Base-by-base conservation (phyloP, 2,797 vertebrate genomes). In the Emydoidea blandingii region DNA sequence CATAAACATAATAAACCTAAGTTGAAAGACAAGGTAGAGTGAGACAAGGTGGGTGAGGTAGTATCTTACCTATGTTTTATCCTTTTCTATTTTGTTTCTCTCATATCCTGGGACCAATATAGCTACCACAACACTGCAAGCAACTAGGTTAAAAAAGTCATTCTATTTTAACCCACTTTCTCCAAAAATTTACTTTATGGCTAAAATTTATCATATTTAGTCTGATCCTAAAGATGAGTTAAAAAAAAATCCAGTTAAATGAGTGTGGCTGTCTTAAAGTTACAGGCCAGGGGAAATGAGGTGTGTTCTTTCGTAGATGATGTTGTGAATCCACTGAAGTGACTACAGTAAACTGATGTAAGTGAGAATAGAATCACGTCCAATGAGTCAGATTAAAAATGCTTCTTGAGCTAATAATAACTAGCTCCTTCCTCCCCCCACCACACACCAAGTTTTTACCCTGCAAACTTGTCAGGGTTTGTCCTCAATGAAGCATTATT, bases 141-240 rank as follows among this genome's bases (percentile, higher is more conserved):
- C 10, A 41, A 25, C 37, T 41, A 72, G n/a, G 5, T 72, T 72
- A 12, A 72, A 65, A n/a, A 72, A 83, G 82, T 83, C 89, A 79
- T 90, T 93, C 80, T 91, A 50, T 89, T 87, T 90, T 87, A 94
- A n/a, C 74, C 92, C 1, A 4, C 56, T 91, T 78, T 31, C 84
- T 91, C 78, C 23, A 80, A 93, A 93, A 87, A 57, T 1, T 89
- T 89, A 49, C 81, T 85, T 87, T 90, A 47, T 93, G 86, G 23
- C 50, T 95, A 44, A 56, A 76, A 31, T 94, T 94, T 93, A 54
- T 93, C 8, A 2, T 90, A 65, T 91, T 97, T 94, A 95, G 49
- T 92, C 85, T 96, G 94, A 95, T 84, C 5, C 86, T 81, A 59
- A 78, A 85, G 57, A 57, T 72, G 80, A 74, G 3, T 93, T 83